Percentiles rank a stretch among this genome's conserved stretches.
phyloP scores from a whole-genome alignment of 1,140 invertebrate genomes.

The Thaumetopoea pityocampa region DNA sequence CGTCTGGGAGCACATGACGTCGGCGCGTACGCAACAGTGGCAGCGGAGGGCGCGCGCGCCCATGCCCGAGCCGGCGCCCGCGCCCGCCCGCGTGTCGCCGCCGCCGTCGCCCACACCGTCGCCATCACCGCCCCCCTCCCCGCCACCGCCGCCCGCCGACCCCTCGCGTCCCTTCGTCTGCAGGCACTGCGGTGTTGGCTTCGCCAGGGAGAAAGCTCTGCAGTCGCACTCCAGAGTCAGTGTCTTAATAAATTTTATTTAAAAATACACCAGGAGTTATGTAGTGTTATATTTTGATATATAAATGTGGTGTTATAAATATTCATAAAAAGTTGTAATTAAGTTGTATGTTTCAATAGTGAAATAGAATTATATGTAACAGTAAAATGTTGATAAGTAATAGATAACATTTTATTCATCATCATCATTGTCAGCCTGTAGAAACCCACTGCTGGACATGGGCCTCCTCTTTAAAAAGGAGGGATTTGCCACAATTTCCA shows the following conservation, averaged over 20 bases:
- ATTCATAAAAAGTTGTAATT: no score
- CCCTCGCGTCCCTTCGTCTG: conserved; percentile 87
- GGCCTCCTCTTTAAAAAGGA: no score
- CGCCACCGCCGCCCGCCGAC: conserved; percentile 79
- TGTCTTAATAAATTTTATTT: not conserved
- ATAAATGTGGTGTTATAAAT: no score
- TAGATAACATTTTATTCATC: no score
- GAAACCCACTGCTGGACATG: no score
- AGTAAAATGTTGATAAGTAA: no score
- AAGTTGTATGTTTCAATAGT: no score
- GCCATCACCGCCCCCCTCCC: conserved; percentile 18
- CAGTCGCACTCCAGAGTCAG: conserved; percentile 81
- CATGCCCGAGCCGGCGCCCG: conserved; percentile 25
- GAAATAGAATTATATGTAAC: no score
- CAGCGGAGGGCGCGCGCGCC: conserved; percentile 55
- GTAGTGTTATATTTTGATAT: no score
- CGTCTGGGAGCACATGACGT: conserved; percentile 62
- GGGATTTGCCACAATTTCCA: no score
- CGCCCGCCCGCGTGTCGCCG: conserved; percentile 23
- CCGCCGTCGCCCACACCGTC: conserved; percentile 22
- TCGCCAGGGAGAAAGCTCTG: conserved; percentile 87
- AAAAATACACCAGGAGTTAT: not conserved
- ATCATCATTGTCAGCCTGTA: no score
- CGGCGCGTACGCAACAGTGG: conserved; percentile 70
- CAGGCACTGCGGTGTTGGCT: conserved; percentile 85